Evolutionary conservation across 2,113 vertebrate genomes (phyloP).

Genomic region (Rhadina sibilatrix): DNA sequence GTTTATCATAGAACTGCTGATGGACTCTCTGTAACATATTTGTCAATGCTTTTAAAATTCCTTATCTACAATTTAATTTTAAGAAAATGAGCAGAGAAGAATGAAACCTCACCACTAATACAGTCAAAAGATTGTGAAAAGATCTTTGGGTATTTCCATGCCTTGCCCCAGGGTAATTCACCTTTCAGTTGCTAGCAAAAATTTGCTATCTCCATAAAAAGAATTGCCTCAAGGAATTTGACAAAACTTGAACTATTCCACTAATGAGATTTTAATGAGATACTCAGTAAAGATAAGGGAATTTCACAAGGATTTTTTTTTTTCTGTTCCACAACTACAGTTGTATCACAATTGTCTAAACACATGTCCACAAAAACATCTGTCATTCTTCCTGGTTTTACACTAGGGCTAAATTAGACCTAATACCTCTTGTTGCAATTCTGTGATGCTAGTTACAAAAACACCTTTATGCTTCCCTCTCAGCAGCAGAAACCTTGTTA

Average conservation of each 20-base stretch:
- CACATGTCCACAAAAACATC: not conserved
- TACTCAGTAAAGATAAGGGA: slow-evolving; percentile 18
- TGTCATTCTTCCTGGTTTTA: not conserved
- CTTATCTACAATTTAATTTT: not conserved
- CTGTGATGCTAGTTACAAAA: slow-evolving; percentile 18
- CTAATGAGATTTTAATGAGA: slow-evolving; percentile 74
- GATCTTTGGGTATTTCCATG: not conserved
- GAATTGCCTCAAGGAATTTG: slow-evolving; percentile 56
- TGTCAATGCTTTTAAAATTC: not conserved
- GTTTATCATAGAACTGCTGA: not conserved
- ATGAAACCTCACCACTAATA: slow-evolving; percentile 14
- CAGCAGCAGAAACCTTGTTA: slow-evolving; percentile 46
- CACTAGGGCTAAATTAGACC: not conserved
- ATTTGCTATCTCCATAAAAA: slow-evolving; percentile 44
- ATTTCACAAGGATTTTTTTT: not conserved
- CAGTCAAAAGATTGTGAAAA: not conserved
- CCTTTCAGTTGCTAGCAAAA: slow-evolving; percentile 44
- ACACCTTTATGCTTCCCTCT: slow-evolving; percentile 28
- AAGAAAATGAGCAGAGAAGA: not conserved
- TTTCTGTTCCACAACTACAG: not conserved
- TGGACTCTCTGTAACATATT: not conserved
- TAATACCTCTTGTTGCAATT: slow-evolving; percentile 40
- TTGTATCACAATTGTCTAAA: not conserved
- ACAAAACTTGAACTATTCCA: slow-evolving; percentile 55
- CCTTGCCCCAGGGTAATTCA: slow-evolving; percentile 34